phyloP scores from a whole-genome alignment of 2,113 vertebrate genomes.

The Rostratula benghalensis region DNA sequence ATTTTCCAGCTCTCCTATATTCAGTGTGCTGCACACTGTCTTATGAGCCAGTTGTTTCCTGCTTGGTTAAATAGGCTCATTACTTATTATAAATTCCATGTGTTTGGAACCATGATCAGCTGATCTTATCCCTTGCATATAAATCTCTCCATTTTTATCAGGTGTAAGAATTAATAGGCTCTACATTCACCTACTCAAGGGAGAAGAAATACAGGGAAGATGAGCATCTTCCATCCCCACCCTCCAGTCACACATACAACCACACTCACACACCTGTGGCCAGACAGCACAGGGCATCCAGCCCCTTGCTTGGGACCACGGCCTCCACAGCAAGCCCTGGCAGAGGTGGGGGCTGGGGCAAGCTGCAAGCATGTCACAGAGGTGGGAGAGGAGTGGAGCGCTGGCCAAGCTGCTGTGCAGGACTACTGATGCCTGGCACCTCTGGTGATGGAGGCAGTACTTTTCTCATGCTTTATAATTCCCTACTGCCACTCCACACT shows the following conservation, averaged over 20 bases:
- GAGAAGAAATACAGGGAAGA: background rate
- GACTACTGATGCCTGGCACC: background rate
- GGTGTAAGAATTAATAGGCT: background rate
- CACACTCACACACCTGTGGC: background rate
- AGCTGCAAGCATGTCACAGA: background rate
- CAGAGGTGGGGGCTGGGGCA: background rate
- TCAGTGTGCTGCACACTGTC: accelerated
- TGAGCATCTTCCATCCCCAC: background rate
- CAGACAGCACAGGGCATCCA: background rate
- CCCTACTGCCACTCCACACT: background rate
- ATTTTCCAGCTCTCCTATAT: slow-evolving; percentile 13
- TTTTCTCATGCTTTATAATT: background rate
- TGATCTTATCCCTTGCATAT: background rate
- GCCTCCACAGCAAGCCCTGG: background rate
- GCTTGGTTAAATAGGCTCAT: background rate
- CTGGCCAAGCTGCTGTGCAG: background rate
- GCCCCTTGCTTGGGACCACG: too few relatives aligned
- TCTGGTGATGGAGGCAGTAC: accelerated
- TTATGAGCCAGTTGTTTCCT: background rate
- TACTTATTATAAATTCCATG: background rate
- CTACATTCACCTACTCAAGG: accelerated
- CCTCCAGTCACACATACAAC: background rate
- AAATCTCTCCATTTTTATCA: background rate
- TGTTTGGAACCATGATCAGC: background rate
- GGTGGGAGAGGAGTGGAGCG: background rate